These are phyloP conservation scores for Brachionus asplanchnoidis DNA, from an alignment of 1,140 invertebrate genomes.

Conservation along the genomic window DNA sequence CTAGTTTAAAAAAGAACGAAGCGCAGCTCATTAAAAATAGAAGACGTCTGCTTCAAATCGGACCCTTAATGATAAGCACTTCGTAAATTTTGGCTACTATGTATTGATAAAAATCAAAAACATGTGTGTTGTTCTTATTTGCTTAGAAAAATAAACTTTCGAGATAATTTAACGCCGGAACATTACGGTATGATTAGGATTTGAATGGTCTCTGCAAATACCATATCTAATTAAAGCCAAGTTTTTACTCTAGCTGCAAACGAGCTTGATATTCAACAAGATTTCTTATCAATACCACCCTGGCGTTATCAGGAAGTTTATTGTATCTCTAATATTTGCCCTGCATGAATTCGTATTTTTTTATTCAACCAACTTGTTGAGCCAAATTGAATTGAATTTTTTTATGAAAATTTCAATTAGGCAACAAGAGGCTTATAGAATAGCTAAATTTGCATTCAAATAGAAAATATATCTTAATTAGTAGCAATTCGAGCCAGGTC, in stretches of 20 bases:
- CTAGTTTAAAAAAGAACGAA: background rate
- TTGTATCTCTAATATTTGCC: background rate
- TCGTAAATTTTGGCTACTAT: background rate
- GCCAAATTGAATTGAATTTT: background rate
- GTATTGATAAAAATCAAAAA: background rate
- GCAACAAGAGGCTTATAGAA: background rate
- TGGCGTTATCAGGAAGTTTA: background rate
- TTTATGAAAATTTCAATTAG: background rate
- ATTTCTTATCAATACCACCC: background rate
- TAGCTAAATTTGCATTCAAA: conserved; percentile 8
- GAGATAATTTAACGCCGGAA: background rate
- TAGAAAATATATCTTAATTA: background rate
- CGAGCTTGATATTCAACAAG: background rate
- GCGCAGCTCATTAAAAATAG: background rate
- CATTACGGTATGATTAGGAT: background rate
- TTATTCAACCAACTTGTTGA: background rate
- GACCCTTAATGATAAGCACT: background rate
- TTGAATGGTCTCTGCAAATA: background rate
- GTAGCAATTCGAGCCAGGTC: background rate
- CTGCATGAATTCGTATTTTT: background rate
- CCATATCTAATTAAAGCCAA: background rate
- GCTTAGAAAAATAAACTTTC: background rate
- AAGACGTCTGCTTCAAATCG: background rate
- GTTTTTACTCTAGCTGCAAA: background rate
- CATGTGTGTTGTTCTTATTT: background rate